Conservation (phyloP, 2,888 invertebrate genomes). For the Macrosoma leucophasiata region DNA sequence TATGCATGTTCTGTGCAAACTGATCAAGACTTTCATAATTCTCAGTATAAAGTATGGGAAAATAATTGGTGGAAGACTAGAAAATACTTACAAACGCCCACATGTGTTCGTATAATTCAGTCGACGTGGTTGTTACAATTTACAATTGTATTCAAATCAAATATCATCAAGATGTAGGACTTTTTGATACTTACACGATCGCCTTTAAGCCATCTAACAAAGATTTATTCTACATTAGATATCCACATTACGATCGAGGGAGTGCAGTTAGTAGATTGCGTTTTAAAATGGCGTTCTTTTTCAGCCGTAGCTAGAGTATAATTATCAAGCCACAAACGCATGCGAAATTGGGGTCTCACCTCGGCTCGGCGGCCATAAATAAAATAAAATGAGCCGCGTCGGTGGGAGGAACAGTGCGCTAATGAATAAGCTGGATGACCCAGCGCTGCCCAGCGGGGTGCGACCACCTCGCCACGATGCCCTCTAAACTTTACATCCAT, state of each 20-base stretch:
- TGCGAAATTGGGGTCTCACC: slow-evolving; percentile 76
- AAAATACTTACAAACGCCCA: too few species aligned
- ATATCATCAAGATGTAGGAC: too few species aligned
- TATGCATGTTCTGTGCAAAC: too few species aligned
- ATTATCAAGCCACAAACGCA: slow-evolving; percentile 68
- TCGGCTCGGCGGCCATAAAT: slow-evolving; percentile 65
- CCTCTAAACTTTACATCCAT: slow-evolving; percentile 24
- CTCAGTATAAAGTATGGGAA: too few species aligned
- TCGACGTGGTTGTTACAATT: too few species aligned
- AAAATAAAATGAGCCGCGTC: slow-evolving; percentile 66
- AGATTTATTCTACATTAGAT: too few species aligned
- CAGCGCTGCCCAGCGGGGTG: slow-evolving; percentile 30
- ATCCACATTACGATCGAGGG: slow-evolving; percentile 35
- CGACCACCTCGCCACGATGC: slow-evolving; percentile 21
- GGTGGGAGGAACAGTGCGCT: slow-evolving; percentile 66
- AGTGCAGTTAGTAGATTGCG: slow-evolving; percentile 27
- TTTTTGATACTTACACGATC: too few species aligned
- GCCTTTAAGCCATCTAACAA: too few species aligned
- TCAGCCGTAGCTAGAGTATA: slow-evolving; percentile 64
- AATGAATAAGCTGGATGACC: slow-evolving; percentile 61
- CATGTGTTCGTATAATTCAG: too few species aligned
- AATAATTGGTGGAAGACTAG: too few species aligned
- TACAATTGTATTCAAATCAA: too few species aligned
- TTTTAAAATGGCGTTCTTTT: slow-evolving; percentile 66
- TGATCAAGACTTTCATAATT: too few species aligned